Percentiles rank a stretch among this genome's conserved stretches.
Conservation (phyloP, 2,113 vertebrate species). For the Alligator mississippiensis region DNA sequence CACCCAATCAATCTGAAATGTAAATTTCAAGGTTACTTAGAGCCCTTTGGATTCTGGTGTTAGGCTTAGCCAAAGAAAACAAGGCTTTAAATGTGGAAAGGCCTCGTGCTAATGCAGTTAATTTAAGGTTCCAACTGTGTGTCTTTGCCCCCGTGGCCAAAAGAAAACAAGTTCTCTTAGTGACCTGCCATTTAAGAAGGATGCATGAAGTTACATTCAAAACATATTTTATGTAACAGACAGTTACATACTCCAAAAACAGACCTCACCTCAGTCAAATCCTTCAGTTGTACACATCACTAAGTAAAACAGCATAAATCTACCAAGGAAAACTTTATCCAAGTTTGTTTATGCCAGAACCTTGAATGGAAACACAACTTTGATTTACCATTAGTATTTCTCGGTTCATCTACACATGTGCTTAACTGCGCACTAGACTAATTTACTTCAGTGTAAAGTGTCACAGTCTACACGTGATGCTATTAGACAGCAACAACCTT, state of each 20-base stretch:
- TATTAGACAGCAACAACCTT: too few species aligned
- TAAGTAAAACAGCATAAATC: not conserved
- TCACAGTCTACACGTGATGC: too few species aligned
- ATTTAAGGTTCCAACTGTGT: not conserved
- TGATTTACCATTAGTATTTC: not conserved
- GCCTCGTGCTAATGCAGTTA: not conserved
- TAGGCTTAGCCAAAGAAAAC: not conserved
- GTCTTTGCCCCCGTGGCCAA: not conserved
- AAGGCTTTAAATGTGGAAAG: not conserved
- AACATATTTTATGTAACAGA: accelerated
- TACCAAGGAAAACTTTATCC: not conserved
- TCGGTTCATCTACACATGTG: too few species aligned
- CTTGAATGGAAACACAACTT: not conserved
- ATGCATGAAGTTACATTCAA: too few species aligned
- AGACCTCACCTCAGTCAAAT: not conserved
- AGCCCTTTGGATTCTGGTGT: not conserved
- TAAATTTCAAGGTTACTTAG: not conserved
- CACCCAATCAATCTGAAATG: not conserved
- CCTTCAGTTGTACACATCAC: not conserved
- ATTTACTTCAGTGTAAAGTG: too few species aligned
- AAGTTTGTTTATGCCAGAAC: not conserved
- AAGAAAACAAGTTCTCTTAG: not conserved
- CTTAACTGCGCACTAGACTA: too few species aligned
- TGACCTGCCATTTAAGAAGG: not conserved
- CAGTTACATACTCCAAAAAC: not conserved